Evolutionary conservation across 2,797 vertebrate genomes (phyloP), one percentile per base, ranked within the genome.

Genomic region (Mormyrus proboscirostris): DNA sequence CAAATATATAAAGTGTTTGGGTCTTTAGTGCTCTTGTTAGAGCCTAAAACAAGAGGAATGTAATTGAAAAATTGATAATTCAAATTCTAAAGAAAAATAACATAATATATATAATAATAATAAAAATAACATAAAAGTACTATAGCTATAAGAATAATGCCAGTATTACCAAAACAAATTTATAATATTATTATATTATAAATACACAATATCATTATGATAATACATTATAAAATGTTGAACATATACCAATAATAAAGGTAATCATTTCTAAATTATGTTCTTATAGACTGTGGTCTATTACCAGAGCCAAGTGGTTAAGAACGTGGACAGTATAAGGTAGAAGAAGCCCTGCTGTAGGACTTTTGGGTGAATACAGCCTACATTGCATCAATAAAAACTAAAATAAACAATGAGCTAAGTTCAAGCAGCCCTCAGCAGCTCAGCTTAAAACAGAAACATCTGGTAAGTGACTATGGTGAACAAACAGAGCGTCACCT

Each of bases 1-100:
- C 19, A 14, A 47, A 89, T 33, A 79, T 14, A 82, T 89, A 87
- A 87, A 49, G 79, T 14, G 16, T 22, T 88, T 76, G 12, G 69
- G 22, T 87, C 41, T 38, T 79, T 55, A 83, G 16, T 83, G 69
- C 33, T 29, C 4, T 47, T 57, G 49, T 47, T 82, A 41, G 5
- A 57, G 38, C 41, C 49, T 53, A 51, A 88, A 83, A 50, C 57
- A 62, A 69, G n/a, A 69, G 87, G 44, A 16, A 76, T 50, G n/a
- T n/a, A 83, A 10, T 89, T 1, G 5, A 73, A 19, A 86, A 88
- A 41, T 50, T 1, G 7, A 88, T 49, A 50, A 10, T 82, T 33
- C 19, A 88, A 73, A 88, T 33, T 49, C n/a, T n/a, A 19, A 50
- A 33, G 14, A 51, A 49, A 53, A 85, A 51, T 51, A 25, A 25